Conservation (phyloP, 2,888 invertebrate genomes). For the Acanthoscelides obtectus region DNA sequence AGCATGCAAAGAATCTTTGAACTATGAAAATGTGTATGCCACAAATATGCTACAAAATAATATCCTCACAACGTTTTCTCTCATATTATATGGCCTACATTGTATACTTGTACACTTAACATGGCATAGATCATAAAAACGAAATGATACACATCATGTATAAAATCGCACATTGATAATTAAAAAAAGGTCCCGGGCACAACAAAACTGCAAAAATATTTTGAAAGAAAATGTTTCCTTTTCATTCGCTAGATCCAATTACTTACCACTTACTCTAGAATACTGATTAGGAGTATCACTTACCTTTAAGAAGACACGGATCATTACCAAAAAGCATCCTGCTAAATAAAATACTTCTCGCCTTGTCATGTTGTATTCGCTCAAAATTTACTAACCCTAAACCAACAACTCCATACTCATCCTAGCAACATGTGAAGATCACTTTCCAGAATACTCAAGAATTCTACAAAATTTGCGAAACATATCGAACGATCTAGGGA, state of each 20-base stretch:
- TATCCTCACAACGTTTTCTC: not conserved
- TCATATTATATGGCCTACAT: too few species aligned
- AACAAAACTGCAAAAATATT: not conserved
- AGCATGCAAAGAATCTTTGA: conserved; percentile 32
- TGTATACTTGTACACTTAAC: too few species aligned
- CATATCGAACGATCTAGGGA: too few species aligned
- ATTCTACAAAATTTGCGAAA: too few species aligned
- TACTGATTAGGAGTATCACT: not conserved
- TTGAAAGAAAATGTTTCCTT: not conserved
- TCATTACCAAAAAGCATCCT: not conserved
- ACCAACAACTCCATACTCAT: not conserved
- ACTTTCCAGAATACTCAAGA: too few species aligned
- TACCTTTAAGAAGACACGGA: not conserved
- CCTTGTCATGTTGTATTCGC: too few species aligned
- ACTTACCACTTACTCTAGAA: not conserved
- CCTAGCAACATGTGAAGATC: not conserved
- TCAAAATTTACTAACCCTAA: not conserved
- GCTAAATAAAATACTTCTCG: too few species aligned
- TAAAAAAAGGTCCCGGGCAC: not conserved
- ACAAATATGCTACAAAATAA: not conserved
- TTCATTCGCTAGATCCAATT: not conserved
- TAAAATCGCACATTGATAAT: not conserved
- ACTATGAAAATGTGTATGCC: conserved; percentile 25
- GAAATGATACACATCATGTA: too few species aligned
- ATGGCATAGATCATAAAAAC: not conserved